Percentiles rank a stretch among this genome's conserved stretches.
Evolutionary conservation across 1,140 invertebrate species (phyloP).

Genomic region (Bombus ignitus): DNA sequence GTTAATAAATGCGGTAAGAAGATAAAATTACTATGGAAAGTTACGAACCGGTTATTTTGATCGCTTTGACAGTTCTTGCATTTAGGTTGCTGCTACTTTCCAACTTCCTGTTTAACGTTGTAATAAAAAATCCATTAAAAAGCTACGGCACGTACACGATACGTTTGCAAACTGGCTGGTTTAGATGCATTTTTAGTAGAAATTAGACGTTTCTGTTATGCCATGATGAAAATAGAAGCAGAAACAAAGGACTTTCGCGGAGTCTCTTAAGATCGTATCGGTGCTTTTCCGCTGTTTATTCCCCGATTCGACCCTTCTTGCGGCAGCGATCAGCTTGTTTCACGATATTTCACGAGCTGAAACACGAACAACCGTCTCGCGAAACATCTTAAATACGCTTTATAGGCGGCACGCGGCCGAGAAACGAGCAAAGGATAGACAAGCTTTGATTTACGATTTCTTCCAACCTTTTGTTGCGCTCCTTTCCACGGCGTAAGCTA

Average conservation of each 20-base stretch:
- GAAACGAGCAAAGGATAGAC: constrained; percentile 31
- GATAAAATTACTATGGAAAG: too few relatives aligned
- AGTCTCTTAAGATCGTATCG: constrained; percentile 5
- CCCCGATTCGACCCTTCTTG: not conserved
- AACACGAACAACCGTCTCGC: constrained; percentile 19
- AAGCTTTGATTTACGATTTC: constrained; percentile 30
- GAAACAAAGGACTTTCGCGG: too few relatives aligned
- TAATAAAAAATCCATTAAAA: not conserved
- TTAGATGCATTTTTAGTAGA: not conserved
- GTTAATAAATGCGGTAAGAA: too few relatives aligned
- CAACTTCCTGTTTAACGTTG: not conserved
- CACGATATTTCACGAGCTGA: constrained; percentile 18
- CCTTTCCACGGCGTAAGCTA: not conserved
- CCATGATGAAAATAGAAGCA: not conserved
- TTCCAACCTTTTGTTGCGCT: constrained; percentile 6
- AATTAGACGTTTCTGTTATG: not conserved
- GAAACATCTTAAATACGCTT: constrained; percentile 37
- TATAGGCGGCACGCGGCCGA: constrained; percentile 12
- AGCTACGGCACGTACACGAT: not conserved
- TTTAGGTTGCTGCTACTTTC: not conserved
- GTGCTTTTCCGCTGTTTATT: not conserved
- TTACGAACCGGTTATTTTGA: too few relatives aligned
- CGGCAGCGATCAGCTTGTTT: constrained; percentile 19
- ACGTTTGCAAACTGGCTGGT: too few relatives aligned
- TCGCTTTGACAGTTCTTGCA: too few relatives aligned